Evolutionary conservation across 2,113 vertebrate genomes (phyloP), one percentile per base, ranked within the genome.

Genomic region (Illadopsis cleaveri): DNA sequence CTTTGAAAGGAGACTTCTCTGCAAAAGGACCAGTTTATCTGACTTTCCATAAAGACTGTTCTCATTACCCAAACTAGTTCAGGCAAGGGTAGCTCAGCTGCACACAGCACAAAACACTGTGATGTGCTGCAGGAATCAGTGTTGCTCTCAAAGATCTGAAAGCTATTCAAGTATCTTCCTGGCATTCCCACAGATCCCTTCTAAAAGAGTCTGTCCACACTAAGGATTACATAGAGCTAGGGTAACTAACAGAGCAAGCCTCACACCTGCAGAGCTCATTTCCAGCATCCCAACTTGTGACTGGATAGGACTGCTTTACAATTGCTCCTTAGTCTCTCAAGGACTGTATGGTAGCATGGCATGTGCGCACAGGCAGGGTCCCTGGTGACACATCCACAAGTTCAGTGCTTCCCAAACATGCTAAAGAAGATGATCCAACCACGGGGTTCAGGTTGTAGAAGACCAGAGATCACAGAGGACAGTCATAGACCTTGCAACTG

Each of bases 141-240:
- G 25, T 1, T 45, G 44, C 21, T 50, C 18, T 51, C 5, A 6
- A 78, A 54, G 51, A 61, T 18, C 50, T 66, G 56, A 45, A 45
- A 89, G 56, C 4, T 47, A 11, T 10, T 58, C 18, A 27, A 0
- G 0, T 23, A 9, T 35, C 16, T 25, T 80, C 68, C 47, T 53
- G 27, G 5, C 23, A 27, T 54, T 73, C 37, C 12, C 42, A 82
- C 21, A 56, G 62, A 64, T 48, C 16, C 24, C 24, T 48, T 61
- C 53, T 65, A 17, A 82, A 73, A 72, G 31, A 31, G 7, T 35
- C 53, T 86, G 40, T 37, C 42, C 28, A 42, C 22, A 48, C 5
- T 28, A 38, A 57, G 65, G 13, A 30, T 35, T 78, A 13, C 0
- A 5, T 14, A 38, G 56, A 44, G 23, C 27, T 42, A 16, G 35